Evolutionary conservation across 2,797 vertebrate species (phyloP).

Genomic region (Notamacropus eugenii): DNA sequence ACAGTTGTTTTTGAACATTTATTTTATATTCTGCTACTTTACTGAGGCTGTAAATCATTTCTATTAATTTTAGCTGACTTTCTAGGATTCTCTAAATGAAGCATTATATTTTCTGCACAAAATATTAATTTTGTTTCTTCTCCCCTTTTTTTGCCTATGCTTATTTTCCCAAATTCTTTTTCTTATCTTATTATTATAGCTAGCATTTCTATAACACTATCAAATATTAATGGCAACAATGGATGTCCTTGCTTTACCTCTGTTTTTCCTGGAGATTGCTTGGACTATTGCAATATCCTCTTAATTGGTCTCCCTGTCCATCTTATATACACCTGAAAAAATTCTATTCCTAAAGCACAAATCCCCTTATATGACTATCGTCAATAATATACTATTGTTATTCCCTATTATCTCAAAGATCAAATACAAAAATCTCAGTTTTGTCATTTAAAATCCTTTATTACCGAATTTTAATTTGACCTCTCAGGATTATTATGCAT

Average conservation of each 20-base stretch:
- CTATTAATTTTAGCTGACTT: background rate
- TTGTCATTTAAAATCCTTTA: background rate
- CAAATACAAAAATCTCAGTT: background rate
- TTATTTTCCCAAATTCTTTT: background rate
- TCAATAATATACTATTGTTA: background rate
- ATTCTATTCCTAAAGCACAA: background rate
- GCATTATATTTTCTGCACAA: background rate
- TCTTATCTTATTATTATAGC: background rate
- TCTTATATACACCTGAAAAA: background rate
- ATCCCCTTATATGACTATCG: background rate
- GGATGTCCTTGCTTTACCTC: background rate
- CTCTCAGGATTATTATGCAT: background rate
- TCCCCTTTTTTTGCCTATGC: background rate
- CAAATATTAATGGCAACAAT: background rate
- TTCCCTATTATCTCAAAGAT: background rate
- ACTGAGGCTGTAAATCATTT: background rate
- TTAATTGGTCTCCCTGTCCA: background rate
- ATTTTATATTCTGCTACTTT: background rate
- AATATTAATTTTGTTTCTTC: background rate
- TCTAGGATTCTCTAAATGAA: background rate
- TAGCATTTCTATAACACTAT: background rate
- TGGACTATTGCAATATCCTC: background rate
- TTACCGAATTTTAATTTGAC: background rate
- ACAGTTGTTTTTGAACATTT: background rate
- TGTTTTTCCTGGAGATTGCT: background rate